Base-by-base conservation (phyloP, 2,113 vertebrate species). In the Bubo scandiacus region DNA sequence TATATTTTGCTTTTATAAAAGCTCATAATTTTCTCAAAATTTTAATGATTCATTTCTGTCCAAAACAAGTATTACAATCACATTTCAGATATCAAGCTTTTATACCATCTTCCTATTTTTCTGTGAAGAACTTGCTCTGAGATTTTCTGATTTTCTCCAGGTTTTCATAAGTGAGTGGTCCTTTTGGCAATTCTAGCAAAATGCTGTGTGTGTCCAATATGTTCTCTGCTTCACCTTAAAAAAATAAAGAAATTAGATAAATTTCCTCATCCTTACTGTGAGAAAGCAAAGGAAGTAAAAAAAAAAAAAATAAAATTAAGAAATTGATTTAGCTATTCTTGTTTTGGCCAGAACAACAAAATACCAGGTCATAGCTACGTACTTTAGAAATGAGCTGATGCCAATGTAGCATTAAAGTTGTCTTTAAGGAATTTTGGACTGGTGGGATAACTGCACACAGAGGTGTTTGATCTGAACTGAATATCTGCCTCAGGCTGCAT, bases 61-160 rank as follows among this genome's bases (percentile, higher is more conserved):
- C 59, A 45, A 90, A 96, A 79, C 72, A 45, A 92, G 43, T 51
- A 96, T 93, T 87, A 93, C n/a, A 93, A 73, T 42, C 47, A 78
- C 73, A 55, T 80, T 92, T 75, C 70, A 40, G 66, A 57, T 47
- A 74, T 29, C 17, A 26, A 72, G 11, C 12, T 91, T 78, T 34
- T 54, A 78, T 34, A 89, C 25, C 9, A 82, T 58, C 14, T 52
- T 67, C 30, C 42, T 96, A 99, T 96, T 99, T 99, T 86, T 99
- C 98, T 71, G 90, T 68, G 51, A 98, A 97, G 86, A 98, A 97
- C 88, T 92, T 97, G 88, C 94, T 98, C 91, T 97, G 98, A 75
- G 98, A 98, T 71, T 95, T 96, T 36, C 99, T 98, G 26, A 97
- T 97, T 95, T 99, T 99, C 97, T 99, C 99, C 80, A 99, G 97